Conservation (phyloP, 2,797 vertebrate species). For the Trachops cirrhosus region DNA sequence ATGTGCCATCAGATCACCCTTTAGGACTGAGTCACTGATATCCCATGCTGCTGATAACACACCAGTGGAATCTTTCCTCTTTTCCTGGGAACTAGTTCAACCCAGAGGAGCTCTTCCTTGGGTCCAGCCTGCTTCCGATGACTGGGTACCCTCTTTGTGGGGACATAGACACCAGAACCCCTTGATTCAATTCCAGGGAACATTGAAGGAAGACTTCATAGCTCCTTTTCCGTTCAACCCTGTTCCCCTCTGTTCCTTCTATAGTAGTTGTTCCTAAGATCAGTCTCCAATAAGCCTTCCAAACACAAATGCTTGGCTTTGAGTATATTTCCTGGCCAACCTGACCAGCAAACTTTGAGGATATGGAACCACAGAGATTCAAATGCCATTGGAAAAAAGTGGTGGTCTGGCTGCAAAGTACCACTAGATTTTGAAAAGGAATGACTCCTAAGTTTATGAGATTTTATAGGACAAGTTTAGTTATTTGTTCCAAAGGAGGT, state of each 20-base stretch:
- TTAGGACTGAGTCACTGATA: not conserved
- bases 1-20: not conserved
- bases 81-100: not conserved
- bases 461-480: constrained; percentile 19
- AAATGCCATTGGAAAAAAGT: not conserved
- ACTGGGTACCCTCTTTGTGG: not conserved
- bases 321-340: not conserved
- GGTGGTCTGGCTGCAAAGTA: not conserved
- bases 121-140: not conserved
- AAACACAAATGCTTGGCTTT: not conserved
- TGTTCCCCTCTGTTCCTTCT: not conserved
- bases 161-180: not conserved
- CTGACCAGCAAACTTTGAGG: not conserved
- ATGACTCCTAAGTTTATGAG: not conserved
- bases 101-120: not conserved
- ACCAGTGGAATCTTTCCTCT: not conserved
- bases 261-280: not conserved
- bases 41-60: fast-evolving
- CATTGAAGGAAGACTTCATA: not conserved
- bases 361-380: constrained; percentile 34
- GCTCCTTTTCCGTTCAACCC: not conserved
- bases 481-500: constrained; percentile 27
- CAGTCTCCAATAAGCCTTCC: not conserved
- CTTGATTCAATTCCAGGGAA: not conserved
- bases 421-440: constrained; percentile 23